Percentiles rank a stretch among this genome's conserved stretches.
Evolutionary conservation across 2,888 invertebrate genomes (phyloP).

Genomic region (Stegophylla sp.): DNA sequence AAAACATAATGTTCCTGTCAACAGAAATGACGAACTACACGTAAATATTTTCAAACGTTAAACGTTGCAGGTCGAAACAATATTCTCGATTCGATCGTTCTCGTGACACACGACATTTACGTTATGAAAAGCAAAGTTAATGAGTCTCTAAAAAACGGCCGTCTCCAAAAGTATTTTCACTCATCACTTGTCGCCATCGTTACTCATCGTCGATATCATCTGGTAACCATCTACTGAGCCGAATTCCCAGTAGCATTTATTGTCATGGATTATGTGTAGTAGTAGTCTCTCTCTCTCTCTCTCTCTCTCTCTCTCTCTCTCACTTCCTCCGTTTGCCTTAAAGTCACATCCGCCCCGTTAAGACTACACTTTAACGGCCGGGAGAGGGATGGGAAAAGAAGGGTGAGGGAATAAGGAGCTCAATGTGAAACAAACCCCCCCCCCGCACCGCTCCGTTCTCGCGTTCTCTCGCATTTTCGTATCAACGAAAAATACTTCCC

Average conservation of each 20-base stretch:
- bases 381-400: background rate
- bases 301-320: too few species aligned
- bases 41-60: too few species aligned
- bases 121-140: background rate
- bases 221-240: conserved; percentile 33
- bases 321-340: background rate
- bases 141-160: background rate
- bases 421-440: conserved; percentile 27
- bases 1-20: too few species aligned
- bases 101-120: too few species aligned
- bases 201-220: conserved; percentile 41
- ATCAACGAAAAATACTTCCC: conserved; percentile 34
- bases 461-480: background rate
- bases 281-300: background rate
- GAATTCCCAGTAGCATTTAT: conserved; percentile 46
- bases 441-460: background rate
- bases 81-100: too few species aligned
- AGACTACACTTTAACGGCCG: conserved; percentile 34
- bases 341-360: conserved; percentile 42
- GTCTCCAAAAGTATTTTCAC: background rate
- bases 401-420: conserved; percentile 1
- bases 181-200: conserved; percentile 20
- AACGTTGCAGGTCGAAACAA: too few species aligned
- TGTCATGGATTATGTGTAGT: conserved; percentile 49
- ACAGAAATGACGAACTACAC: too few species aligned